Conservation (phyloP, 2,797 vertebrate species). For the Allobates femoralis region DNA sequence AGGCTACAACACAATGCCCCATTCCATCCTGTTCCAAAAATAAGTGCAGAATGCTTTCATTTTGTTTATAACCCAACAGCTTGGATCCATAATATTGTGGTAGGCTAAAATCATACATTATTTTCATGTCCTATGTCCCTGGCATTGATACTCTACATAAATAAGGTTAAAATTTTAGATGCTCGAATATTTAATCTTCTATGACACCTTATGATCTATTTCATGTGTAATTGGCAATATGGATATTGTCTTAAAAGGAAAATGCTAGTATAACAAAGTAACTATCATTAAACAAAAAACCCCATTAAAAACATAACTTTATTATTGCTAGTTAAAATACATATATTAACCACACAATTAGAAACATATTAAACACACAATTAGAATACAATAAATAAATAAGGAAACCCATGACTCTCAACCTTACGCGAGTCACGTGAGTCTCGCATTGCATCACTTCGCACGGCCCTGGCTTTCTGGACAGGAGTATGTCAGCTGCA, state of each 20-base stretch:
- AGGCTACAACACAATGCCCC: slow-evolving; percentile 52
- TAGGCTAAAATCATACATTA: neutral
- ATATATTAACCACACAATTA: too few relatives aligned
- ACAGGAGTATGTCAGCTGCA: too few relatives aligned
- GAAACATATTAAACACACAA: too few relatives aligned
- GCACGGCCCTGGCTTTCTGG: too few relatives aligned
- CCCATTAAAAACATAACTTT: too few relatives aligned
- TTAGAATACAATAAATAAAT: too few relatives aligned
- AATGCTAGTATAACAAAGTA: neutral
- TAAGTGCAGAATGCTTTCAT: neutral
- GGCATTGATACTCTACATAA: neutral
- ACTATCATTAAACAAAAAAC: too few relatives aligned
- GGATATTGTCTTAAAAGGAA: neutral
- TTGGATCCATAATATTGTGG: slow-evolving; percentile 8
- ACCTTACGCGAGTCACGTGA: too few relatives aligned
- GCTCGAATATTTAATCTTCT: neutral
- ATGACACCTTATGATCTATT: neutral
- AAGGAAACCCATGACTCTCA: too few relatives aligned
- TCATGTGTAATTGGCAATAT: neutral
- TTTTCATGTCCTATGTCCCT: neutral
- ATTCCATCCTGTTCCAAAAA: slow-evolving; percentile 36
- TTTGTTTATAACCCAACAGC: slow-evolving; percentile 22
- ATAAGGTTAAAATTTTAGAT: neutral
- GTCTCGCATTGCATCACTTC: too few relatives aligned
- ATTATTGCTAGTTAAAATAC: too few relatives aligned